Evolutionary conservation across 2,113 vertebrate genomes (phyloP), one percentile per base, ranked within the genome.

Genomic region (Edolisoma coerulescens): DNA sequence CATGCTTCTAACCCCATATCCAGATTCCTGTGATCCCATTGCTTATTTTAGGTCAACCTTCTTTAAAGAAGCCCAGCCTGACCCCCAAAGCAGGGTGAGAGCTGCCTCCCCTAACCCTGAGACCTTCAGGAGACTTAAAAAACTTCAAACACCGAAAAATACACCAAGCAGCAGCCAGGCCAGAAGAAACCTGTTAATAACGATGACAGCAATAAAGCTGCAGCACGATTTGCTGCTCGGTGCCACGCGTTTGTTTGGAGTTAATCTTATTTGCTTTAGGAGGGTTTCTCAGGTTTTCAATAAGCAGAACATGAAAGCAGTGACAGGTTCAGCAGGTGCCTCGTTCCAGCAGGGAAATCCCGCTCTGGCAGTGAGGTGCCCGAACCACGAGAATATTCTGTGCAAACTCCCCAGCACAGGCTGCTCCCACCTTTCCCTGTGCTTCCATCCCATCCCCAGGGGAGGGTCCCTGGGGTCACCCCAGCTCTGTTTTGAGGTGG

Each of bases 271-370:
- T 94, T 94, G 80, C 82, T 87, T 94, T 91, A 11, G 2, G 54
- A 96, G 79, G 37, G 28, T 37, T 93, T 89, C 90, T 86, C 93
- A 67, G 92, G 75, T 74, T 41, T 87, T 78, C 82, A 86, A 77
- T 63, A 70, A 95, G 57, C 1, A 8, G 91, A 95, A 91, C 71
- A 59, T 41, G 82, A 77, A 74, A 88, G 92, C 61, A 67, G 67
- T 33, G 71, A 86, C 78, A 67, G 89, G 75, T 77, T 91, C 78
- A 83, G 44, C 54, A 8, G 30, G 63, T 76, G 89, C 89, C 71
- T 90, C 3, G 0, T 35, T 68, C 61, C 79, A 61, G 89, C 59
- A 26, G 42, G 90, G 81, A 85, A 76, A 93, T 56, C 61, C 92
- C 49, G 73, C 6, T 68, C 65, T 73, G 82, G 16, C 75, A 89